phyloP scores from a whole-genome alignment of 2,797 vertebrate species.

The Antennarius maculatus region DNA sequence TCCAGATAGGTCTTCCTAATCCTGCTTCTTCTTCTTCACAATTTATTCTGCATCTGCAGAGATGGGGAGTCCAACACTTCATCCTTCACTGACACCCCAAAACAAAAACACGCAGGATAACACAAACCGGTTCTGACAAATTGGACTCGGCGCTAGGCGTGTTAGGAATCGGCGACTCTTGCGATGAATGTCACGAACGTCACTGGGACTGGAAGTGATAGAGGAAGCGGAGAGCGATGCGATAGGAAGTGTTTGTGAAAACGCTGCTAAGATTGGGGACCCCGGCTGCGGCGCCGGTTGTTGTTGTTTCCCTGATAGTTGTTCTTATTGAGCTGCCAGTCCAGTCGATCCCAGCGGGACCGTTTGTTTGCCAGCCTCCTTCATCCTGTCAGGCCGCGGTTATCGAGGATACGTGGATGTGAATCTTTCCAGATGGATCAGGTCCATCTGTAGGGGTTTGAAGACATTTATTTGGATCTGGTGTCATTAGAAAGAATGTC shows the following conservation, averaged over 20 bases:
- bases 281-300: neutral
- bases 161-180: slow-evolving; percentile 19
- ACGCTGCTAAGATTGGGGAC: slow-evolving; percentile 4
- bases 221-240: neutral
- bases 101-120: neutral
- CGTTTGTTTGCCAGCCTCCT: neutral
- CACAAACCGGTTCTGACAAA: slow-evolving; percentile 44
- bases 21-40: too few species aligned
- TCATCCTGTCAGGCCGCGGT: slow-evolving; percentile 8
- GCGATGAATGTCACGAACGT: slow-evolving; percentile 8
- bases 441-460: too few species aligned
- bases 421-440: slow-evolving; percentile 5
- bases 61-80: neutral
- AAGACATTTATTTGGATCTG: too few species aligned
- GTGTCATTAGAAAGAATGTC: too few species aligned
- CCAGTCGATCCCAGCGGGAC: slow-evolving; percentile 19
- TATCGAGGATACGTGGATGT: neutral
- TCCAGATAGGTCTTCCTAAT: slow-evolving; percentile 2
- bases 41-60: neutral
- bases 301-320: neutral
- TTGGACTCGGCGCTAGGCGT: slow-evolving; percentile 31
- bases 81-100: neutral
- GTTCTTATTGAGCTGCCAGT: slow-evolving; percentile 31
- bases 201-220: slow-evolving; percentile 13
- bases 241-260: slow-evolving; percentile 36